Evolutionary conservation across 2,888 invertebrate species (phyloP).

Genomic region (Fragum whitleyi): DNA sequence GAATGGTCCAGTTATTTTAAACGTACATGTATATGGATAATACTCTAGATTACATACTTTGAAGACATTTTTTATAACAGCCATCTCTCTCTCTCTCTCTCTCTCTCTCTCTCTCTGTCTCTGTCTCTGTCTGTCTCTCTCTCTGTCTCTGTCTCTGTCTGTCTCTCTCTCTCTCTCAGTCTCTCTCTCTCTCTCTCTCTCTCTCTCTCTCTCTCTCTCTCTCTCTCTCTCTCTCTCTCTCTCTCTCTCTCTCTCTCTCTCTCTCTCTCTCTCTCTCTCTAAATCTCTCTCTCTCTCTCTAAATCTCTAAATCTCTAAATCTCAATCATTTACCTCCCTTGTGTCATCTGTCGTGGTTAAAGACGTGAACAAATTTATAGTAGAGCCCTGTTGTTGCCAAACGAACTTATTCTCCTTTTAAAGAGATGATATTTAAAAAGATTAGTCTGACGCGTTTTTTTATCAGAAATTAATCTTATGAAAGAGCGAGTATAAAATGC

Average conservation of each 20-base stretch:
- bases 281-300: no score
- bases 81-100: constrained; percentile 27
- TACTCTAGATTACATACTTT: no score
- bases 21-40: no score
- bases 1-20: no score
- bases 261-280: no score
- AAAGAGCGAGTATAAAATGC: no score
- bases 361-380: background rate
- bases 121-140: no score
- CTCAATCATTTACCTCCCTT: background rate
- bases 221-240: constrained; percentile 28
- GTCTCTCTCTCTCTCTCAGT: constrained; percentile 44
- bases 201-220: constrained; percentile 29
- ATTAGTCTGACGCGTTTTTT: no score
- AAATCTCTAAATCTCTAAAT: background rate
- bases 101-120: constrained; percentile 30
- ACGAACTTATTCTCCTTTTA: no score
- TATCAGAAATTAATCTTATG: no score
- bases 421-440: no score
- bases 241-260: background rate
- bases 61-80: no score
- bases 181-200: constrained; percentile 26
- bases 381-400: background rate
- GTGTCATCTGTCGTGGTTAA: background rate
- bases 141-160: background rate